Percentiles rank a stretch among this genome's conserved stretches.
Conservation (phyloP, 2,113 vertebrate genomes). For the Cervus canadensis region DNA sequence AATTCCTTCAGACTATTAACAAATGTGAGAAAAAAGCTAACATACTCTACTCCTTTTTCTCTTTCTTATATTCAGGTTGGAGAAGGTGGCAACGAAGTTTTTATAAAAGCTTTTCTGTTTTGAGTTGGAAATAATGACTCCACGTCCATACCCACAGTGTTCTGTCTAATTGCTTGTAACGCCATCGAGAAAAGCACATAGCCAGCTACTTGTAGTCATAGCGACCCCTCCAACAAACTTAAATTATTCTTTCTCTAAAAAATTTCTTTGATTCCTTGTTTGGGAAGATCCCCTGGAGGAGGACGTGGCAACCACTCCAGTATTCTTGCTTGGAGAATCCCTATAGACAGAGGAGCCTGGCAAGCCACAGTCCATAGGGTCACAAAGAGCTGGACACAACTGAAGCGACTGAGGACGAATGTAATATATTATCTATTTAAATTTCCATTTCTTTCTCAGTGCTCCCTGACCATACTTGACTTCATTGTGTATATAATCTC, state of each 20-base stretch:
- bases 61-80: not conserved
- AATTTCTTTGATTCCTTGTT: not conserved
- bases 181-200: not conserved
- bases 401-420: not conserved
- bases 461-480: not conserved
- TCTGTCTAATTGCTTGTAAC: not conserved
- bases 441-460: not conserved
- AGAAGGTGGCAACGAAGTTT: not conserved
- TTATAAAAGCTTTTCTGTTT: not conserved
- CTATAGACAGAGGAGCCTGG: not conserved
- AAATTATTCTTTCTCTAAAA: not conserved
- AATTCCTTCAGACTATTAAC: not conserved
- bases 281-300: not conserved
- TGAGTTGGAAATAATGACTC: not conserved
- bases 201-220: not conserved
- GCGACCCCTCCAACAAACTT: not conserved
- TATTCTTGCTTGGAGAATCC: not conserved
- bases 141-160: not conserved
- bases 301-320: not conserved
- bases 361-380: not conserved
- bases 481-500: not conserved
- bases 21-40: not conserved
- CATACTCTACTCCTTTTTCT: not conserved
- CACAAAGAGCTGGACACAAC: not conserved
- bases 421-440: not conserved